A percentile compares a stretch with the other conserved stretches of the same genome.
These are phyloP conservation scores for Crematogaster levior DNA, from an alignment of 2,888 invertebrate species.

Conservation along the genomic window DNA sequence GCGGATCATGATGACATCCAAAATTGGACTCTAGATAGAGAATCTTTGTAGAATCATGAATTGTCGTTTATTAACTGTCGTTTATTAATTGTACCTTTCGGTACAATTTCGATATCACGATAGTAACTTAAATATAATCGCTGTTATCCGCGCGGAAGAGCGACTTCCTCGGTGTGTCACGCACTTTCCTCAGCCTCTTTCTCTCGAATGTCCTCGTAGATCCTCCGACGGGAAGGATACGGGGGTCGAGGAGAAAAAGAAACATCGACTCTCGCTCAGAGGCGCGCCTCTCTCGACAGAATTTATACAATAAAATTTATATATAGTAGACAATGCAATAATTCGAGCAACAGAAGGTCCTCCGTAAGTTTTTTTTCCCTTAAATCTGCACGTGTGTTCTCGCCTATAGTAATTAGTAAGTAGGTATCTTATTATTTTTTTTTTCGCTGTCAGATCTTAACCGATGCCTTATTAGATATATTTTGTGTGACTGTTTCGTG, in stretches of 20 bases:
- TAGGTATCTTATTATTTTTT: constrained; percentile 73
- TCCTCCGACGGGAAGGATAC: constrained; percentile 2
- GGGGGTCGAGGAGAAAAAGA: constrained; percentile 56
- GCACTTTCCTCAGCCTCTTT: constrained; percentile 30
- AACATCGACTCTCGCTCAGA: constrained; percentile 77
- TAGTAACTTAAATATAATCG: neutral
- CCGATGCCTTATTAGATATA: constrained; percentile 77
- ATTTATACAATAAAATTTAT: constrained; percentile 84
- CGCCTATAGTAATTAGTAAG: constrained; percentile 71
- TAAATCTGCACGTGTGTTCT: constrained; percentile 65
- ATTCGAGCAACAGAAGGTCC: constrained; percentile 81
- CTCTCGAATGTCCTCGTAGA: constrained; percentile 30
- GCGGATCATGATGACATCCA: neutral
- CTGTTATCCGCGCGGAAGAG: neutral
- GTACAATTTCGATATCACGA: neutral
- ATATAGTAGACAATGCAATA: constrained; percentile 81
- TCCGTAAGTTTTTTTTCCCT: constrained; percentile 66
- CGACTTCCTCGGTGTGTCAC: neutral
- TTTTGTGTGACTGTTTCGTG: constrained; percentile 62
- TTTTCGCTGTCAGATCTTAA: constrained; percentile 80
- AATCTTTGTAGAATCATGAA: neutral
- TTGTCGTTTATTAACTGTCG: neutral
- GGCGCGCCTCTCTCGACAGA: constrained; percentile 77
- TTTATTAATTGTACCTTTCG: neutral
- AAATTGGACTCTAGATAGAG: neutral